Base-by-base conservation (phyloP, 2,113 vertebrate species). In the Haemorhous mexicanus region DNA sequence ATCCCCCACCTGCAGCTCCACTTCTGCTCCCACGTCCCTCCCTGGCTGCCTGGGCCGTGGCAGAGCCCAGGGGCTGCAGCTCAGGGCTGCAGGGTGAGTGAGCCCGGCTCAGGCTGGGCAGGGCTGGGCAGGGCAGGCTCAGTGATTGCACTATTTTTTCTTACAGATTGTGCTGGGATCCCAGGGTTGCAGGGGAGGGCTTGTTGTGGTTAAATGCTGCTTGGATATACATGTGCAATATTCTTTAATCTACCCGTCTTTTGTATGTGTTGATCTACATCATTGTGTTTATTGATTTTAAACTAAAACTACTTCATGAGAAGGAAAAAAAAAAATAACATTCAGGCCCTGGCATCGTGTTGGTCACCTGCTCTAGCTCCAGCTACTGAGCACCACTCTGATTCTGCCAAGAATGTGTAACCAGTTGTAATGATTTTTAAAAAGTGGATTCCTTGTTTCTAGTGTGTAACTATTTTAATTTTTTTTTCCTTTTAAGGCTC, bases 151-250 rank as follows among this genome's bases (percentile, higher is more conserved):
- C 85, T 92, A 5, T 2, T 76, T 46, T 50, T 90, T 80, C 44
- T 78, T 89, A 87, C 21, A 13, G 68, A 41, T 16, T 10, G 56
- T 44, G 80, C 43, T 67, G 62, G 63, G 13, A 47, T 55, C 83
- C 56, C 4, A 5, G 80, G 39, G 21, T 8, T 7, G 21, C 9
- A 5, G 9, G 33, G 46, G 32, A 47, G n/a, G 67, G 53, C 9
- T 2, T 20, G 47, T 24, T 43, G 44, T 58, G 83, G 47, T 46
- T 59, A 63, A 85, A 46, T 66, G 77, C 88, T 93, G 79, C 91
- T 91, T 91, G 72, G 84, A 33, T 14, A 18, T 41, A 39, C 27
- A 44, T 8, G 94, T 97, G 97, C 96, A 97, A 97, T 97, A 94
- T 32, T 76, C 35, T 55, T 78, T 44, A 14, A 86, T 32, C 47